Base-by-base conservation (phyloP, 2,113 vertebrate genomes). In the Cromileptes altivelis region DNA sequence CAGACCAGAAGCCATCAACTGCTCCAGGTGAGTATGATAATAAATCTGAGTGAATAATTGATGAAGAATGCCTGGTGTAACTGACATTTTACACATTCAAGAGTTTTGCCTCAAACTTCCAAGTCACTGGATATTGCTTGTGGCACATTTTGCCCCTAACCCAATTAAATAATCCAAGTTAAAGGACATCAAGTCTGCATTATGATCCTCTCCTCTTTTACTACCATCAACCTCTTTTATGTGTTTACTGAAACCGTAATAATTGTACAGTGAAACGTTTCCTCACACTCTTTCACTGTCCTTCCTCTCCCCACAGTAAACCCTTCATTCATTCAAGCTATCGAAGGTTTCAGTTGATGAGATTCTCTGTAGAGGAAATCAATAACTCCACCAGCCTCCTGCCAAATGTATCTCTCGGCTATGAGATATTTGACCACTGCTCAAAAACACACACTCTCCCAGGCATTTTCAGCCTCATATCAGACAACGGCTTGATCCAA, bases 361-460 rank as follows among this genome's bases (percentile, higher is more conserved):
- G 96, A 55, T 95, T 97, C 0, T 30, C 95, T 0, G 73, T 98
- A 1, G 94, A 97, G 78, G 94, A 97, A 89, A 97, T 98, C 55
- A 98, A 97, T 87, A 97, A 97, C 85, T 95, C 96, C 62, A 96
- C 93, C 0, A 0, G 42, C 1, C 93, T 98, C 4, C 93, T 98
- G 17, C 97, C 97, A 33, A 94, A 95, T 0, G 19, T 97, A 60
- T 94, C 95, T 0, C 86, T 98, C 27, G 97, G 97, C 47, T 98
- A 97, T 0, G 89, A 96, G 10, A 94, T 97, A 50, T 96, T 96
- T 0, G 95, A 97, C 23, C 86, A 94, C 47, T 98, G 98, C 87
- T 95, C 95, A 0, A 81, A 93, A 21, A 30, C 76, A 0, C 37
- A 92, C 33, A 96, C 86, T 33, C 83, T 97, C 3, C 93, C 94